phyloP scores from a whole-genome alignment of 2,797 vertebrate genomes.

The Platyrinchus mystaceus region DNA sequence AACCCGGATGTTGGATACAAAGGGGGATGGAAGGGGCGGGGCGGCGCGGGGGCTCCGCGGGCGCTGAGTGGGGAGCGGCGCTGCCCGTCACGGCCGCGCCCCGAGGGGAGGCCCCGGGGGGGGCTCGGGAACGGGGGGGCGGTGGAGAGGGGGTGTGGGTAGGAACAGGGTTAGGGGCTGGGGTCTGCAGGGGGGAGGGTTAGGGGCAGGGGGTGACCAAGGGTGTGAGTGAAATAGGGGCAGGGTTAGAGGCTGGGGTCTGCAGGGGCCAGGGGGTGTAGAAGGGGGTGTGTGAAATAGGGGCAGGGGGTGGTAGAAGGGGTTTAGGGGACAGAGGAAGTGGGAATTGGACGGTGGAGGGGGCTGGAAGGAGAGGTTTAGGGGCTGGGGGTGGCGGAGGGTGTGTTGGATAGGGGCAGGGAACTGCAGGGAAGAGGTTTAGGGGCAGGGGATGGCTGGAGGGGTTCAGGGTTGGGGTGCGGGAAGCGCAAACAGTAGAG shows the following conservation, averaged over 20 bases:
- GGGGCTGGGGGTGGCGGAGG: too few species aligned
- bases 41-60: slow-evolving; percentile 15
- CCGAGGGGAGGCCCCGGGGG: neutral
- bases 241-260: too few species aligned
- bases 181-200: too few species aligned
- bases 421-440: neutral
- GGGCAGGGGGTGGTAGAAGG: too few species aligned
- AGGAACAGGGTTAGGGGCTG: neutral
- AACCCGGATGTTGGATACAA: slow-evolving; percentile 95
- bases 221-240: neutral
- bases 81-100: slow-evolving; percentile 23
- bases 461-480: too few species aligned
- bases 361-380: too few species aligned
- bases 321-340: too few species aligned
- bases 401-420: neutral
- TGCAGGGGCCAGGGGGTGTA: neutral
- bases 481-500: too few species aligned
- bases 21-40: slow-evolving; percentile 73
- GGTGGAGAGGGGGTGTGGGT: neutral
- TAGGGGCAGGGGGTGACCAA: neutral
- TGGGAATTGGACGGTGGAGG: too few species aligned
- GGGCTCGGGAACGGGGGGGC: neutral
- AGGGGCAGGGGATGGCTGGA: too few species aligned
- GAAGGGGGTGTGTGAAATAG: too few species aligned
- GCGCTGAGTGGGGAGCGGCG: slow-evolving; percentile 3